Base-by-base conservation (phyloP, 2,113 vertebrate species). In the Setophaga kirtlandii region DNA sequence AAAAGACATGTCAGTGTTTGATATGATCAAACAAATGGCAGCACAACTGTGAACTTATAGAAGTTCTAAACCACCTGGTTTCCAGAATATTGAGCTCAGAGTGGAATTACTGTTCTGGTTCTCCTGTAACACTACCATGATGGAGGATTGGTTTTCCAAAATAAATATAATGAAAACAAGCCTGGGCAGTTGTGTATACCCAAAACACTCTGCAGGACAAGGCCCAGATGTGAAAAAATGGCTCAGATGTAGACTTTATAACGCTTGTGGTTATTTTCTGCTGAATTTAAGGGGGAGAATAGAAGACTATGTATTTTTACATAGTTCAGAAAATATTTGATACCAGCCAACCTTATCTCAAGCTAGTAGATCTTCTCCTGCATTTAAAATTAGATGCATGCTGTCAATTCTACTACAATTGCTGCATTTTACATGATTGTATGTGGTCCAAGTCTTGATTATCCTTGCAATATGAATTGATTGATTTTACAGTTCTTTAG, bases 111-210 rank as follows among this genome's bases (percentile, higher is more conserved):
- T 82, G 18, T 74, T 87, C 70, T 67, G 55, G 63, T 76, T 59
- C 18, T 79, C 30, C 33, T 89, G 39, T 74, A 94, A 65, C 33
- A 11, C 7, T 88, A 64, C 30, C 42, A 33, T 31, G 81, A 27
- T 15, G 41, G 11, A 76, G 35, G 13, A 8, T 42, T 82, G 11
- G 42, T 80, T 94, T 96, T 85, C 89, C 41, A 88, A 93, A 93
- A 76, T 50, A 91, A 89, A 67, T 83, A 46, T 71, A 85, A 83
- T 90, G 33, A 62, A 90, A 96, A 93, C 24, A 87, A 31, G 55
- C 53, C 55, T 69, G 62, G 35, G 21, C 62, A 77, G 44, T 76
- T 69, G 25, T 89, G 46, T 71, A 35, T 79, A 69, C 46, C 35
- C 30, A 89, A 82, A 97, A 42, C 35, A 33, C 12, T 49, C 47